Evolutionary conservation across 2,888 invertebrate genomes (phyloP).

Genomic region (Xylocampa areola): DNA sequence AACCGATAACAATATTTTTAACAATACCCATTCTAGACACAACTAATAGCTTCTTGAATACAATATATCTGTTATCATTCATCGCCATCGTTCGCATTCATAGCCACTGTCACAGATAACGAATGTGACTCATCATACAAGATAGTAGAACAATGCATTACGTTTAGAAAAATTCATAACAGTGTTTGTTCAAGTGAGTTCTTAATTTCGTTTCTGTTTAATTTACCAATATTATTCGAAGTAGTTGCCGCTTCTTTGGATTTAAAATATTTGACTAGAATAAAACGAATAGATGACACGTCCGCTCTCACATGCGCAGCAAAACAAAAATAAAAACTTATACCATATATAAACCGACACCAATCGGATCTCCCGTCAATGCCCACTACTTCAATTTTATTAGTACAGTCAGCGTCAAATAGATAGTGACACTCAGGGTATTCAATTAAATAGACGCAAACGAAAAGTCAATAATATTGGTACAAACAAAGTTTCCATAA

Average conservation of each 20-base stretch:
- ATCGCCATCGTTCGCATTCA: constrained; percentile 67
- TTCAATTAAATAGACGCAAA: too few relatives aligned
- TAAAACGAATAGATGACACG: constrained; percentile 75
- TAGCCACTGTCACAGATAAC: constrained; percentile 67
- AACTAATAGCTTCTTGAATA: constrained; percentile 52
- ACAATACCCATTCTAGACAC: constrained; percentile 47
- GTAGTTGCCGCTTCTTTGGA: constrained; percentile 37
- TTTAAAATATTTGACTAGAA: constrained; percentile 66
- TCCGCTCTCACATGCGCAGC: constrained; percentile 77
- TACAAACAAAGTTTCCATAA: too few relatives aligned
- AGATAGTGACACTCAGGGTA: too few relatives aligned
- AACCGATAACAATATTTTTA: constrained; percentile 48
- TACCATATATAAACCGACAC: constrained; percentile 49
- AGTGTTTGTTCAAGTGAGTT: constrained; percentile 50
- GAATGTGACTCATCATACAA: constrained; percentile 65
- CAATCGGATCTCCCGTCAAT: constrained; percentile 53
- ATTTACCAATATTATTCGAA: constrained; percentile 40
- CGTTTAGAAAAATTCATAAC: constrained; percentile 48
- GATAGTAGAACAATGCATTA: constrained; percentile 62
- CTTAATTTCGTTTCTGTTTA: constrained; percentile 30
- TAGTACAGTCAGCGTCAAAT: too few relatives aligned
- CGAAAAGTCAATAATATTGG: too few relatives aligned
- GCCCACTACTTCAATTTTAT: constrained; percentile 36
- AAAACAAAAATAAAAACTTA: constrained; percentile 79
- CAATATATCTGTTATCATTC: constrained; percentile 67